Conservation (phyloP, 2,888 invertebrate genomes). For the Hetaerina titia region DNA sequence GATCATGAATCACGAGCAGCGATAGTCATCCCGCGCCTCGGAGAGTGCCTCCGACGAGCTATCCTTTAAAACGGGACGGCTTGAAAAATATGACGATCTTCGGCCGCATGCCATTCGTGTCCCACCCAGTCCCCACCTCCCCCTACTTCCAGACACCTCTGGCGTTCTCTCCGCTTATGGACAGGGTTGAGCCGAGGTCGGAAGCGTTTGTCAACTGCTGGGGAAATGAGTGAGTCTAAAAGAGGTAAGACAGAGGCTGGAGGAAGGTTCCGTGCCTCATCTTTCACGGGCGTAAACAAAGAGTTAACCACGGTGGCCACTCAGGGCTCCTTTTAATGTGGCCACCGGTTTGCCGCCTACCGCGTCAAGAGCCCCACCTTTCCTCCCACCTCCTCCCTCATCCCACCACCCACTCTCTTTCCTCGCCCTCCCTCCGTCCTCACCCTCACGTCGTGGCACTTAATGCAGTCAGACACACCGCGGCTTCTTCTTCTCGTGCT, state of each 20-base stretch:
- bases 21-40: constrained; percentile 52
- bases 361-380: constrained; percentile 3
- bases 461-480: constrained; percentile 22
- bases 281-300: constrained; percentile 43
- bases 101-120: constrained; percentile 54
- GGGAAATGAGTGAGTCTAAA: constrained; percentile 5
- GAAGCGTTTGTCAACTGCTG: constrained; percentile 50
- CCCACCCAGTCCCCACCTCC: background rate
- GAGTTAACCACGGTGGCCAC: constrained; percentile 56
- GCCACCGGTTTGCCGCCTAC: constrained; percentile 49
- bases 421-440: background rate
- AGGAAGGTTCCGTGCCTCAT: constrained; percentile 15
- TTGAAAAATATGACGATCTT: constrained; percentile 62
- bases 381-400: background rate
- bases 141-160: background rate
- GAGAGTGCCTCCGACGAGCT: constrained; percentile 21
- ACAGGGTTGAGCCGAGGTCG: constrained; percentile 7
- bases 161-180: background rate
- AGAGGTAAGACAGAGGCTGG: background rate
- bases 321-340: background rate
- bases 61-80: constrained; percentile 45
- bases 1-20: constrained; percentile 54
- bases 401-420: background rate
- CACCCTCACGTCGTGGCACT: background rate
- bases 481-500: background rate